Base-by-base conservation (phyloP, 2,888 invertebrate genomes). In the Cryptocephalus moraei region DNA sequence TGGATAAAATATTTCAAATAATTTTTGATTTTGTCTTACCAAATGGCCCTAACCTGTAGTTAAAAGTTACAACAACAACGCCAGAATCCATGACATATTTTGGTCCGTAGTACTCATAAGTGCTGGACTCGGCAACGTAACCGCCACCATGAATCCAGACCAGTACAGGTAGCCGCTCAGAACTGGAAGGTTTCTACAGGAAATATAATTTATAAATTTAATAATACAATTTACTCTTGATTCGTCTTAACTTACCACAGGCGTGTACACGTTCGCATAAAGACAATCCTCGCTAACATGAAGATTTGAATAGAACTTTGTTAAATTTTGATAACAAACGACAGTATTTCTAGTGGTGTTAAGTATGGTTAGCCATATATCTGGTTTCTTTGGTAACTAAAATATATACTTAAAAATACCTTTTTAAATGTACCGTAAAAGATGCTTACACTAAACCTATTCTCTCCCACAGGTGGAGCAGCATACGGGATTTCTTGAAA, bases 11-110 rank as follows among this genome's bases (percentile, higher is more conserved):
- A 22, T 22, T 36, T 36, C 2, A 12, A 36, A 36, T 4, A 11
- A 36, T 36, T 36, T 6, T 36, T 4, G 36, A 36, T 36, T 36
- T 36, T 36, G 36, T 39, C 13, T 40, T 43, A 47, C 81, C 85
- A 46, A 86, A 61, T 0, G 81, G 79, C 40, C 85, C 85, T n/a
- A 86, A 57, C 34, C 86, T 73, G 59, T 85, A 86, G 64, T 80
- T 83, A 0, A 86, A 58, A 2, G 81, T 81, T 0, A 84, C 84
- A 0, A 80, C 69, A 1, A 86, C 76, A 4, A 82, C 70, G 52
- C 82, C 77, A 33, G 71, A 64, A 43, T 80, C 77, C 77, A 86
- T 78, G 0, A 86, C 45, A 39, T 47, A 51, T 40, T 51, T 47
- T 9, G 51, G 49, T 12, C 66, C 68, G 40, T 51, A 51, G 38